Base-by-base conservation (phyloP, 2,888 invertebrate species). In the Gandaritis pyraliata region DNA sequence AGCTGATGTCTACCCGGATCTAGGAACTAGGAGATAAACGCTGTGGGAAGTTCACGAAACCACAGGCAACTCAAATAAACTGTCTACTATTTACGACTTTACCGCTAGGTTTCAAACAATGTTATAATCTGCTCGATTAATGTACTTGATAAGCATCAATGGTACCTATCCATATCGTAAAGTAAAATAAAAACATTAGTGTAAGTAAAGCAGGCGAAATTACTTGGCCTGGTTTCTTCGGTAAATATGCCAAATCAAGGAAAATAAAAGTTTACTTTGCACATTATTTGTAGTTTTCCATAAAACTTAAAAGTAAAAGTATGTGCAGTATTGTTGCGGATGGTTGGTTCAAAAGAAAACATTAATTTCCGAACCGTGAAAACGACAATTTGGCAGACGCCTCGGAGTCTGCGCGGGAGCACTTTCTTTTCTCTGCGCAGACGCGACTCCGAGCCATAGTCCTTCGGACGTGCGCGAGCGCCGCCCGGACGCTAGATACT, bases 381-480 rank as follows among this genome's bases (percentile, higher is more conserved):
- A 88, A 88, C 84, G 80, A 71, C 80, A 80, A 85, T 87, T 90
- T 88, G 91, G 88, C 89, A 90, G 91, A 87, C 91, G 88, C 82
- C 88, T 83, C 84, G 82, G 87, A 90, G 91, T 91, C 91, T 91
- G 90, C 83, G 85, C 86, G 75, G 81, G 83, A 85, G 76, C 82
- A 90, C 91, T 91, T 91, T 90, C 91, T 89, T 91, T 91, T 90
- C 91, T 88, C 90, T 85, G 89, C 84, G 84, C 84, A 76, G 77
- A 78, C 82, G 81, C 81, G 76, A 81, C 74, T 80, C 78, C 72
- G 75, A 78, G 80, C 79, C 86, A 82, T 76, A 81, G 77, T 85
- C 82, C 82, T 84, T 79, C 84, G 77, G 80, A 76, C 83, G 74
- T 70, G 79, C 81, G 86, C 75, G 77, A 77, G 80, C 83, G 81